Evolutionary conservation across 1,140 invertebrate species (phyloP).

Genomic region (Psix sp.): DNA sequence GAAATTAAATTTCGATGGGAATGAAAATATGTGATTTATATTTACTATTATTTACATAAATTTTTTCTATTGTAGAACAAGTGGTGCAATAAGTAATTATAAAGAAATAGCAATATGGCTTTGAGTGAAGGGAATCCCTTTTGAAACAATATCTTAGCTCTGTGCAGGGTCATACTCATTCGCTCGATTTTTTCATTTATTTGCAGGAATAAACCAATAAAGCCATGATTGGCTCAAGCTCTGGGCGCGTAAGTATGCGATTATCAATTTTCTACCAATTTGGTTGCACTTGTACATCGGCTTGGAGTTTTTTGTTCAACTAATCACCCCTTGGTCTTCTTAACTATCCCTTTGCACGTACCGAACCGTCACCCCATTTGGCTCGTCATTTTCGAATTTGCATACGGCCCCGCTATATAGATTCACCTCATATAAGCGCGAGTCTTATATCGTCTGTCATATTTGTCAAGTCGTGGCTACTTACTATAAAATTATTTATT

Average conservation of each 20-base stretch:
- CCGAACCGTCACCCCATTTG: conserved; percentile 67
- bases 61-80: no score
- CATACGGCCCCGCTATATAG: conserved; percentile 68
- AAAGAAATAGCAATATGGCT: conserved; percentile 27
- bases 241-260: conserved; percentile 59
- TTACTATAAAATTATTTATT: conserved; percentile 54
- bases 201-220: conserved; percentile 56
- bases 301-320: conserved; percentile 73
- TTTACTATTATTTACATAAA: no score
- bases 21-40: no score
- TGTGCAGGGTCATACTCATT: conserved; percentile 11
- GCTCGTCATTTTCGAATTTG: conserved; percentile 65
- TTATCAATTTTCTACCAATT: conserved; percentile 78
- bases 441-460: conserved; percentile 52
- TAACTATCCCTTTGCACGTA: conserved; percentile 68
- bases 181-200: conserved; percentile 44
- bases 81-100: conserved; percentile 20
- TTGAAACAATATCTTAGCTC: conserved; percentile 26
- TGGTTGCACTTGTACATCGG: conserved; percentile 74
- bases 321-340: conserved; percentile 73
- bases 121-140: conserved; percentile 23
- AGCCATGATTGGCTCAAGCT: conserved; percentile 47
- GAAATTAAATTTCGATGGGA: no score
- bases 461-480: conserved; percentile 41
- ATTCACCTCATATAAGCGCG: conserved; percentile 62